These are phyloP conservation scores for Tipula vernalis DNA, from an alignment of 2,888 invertebrate species.

Conservation along the genomic window DNA sequence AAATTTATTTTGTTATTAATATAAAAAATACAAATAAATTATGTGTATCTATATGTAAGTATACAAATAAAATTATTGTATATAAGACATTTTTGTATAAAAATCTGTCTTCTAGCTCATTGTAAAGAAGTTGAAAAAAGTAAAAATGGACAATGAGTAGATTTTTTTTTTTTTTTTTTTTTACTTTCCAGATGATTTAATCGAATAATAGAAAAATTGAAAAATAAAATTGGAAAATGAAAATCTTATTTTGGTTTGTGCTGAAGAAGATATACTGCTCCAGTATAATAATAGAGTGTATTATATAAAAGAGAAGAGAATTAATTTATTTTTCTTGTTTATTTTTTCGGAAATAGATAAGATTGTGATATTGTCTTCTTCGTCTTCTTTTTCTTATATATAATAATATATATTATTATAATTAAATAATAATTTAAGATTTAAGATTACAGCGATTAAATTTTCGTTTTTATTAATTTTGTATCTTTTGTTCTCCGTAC, in stretches of 20 bases:
- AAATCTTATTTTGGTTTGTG: background rate
- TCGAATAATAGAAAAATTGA: background rate
- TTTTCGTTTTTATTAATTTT: background rate
- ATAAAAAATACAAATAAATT: background rate
- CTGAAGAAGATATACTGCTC: background rate
- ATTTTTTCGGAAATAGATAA: background rate
- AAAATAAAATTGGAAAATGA: background rate
- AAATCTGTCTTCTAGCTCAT: background rate
- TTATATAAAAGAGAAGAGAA: background rate
- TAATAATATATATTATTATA: background rate
- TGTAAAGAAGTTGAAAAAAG: background rate
- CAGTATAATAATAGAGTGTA: background rate
- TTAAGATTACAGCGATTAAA: background rate
- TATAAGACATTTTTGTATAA: background rate
- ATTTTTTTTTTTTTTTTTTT: background rate
- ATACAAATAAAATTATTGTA: background rate
- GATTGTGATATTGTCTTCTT: background rate
- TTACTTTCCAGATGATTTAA: background rate
- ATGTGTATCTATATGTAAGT: background rate
- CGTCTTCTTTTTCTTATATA: background rate
- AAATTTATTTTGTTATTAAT: background rate
- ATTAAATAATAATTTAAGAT: background rate
- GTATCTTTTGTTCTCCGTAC: background rate
- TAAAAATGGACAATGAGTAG: background rate
- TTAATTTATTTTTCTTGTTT: background rate